A percentile compares a stretch with the other conserved stretches of the same genome.
Evolutionary conservation across 2,888 invertebrate species (phyloP).

Genomic region (Priocnemis perturbator): DNA sequence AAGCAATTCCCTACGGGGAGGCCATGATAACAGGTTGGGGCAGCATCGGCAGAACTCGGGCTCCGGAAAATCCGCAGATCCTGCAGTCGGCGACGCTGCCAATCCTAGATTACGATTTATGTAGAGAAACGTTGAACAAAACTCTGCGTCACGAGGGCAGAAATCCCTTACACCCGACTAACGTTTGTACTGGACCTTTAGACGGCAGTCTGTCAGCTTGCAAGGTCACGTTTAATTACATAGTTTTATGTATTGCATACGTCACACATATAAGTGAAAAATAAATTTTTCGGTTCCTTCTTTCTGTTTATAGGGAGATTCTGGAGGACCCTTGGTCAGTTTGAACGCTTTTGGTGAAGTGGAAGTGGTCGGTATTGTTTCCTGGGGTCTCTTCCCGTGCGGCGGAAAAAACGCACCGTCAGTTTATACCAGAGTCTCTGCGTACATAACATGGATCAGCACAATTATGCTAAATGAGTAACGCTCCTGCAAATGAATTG

Average conservation of each 20-base stretch:
- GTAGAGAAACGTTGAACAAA: constrained; percentile 49
- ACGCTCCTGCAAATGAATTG: not conserved
- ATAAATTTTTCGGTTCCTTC: too few relatives aligned
- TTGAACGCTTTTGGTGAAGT: constrained; percentile 57
- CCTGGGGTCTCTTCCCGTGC: constrained; percentile 73
- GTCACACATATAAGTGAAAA: too few relatives aligned
- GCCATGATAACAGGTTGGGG: constrained; percentile 60
- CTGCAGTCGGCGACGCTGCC: constrained; percentile 59
- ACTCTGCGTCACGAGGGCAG: constrained; percentile 44
- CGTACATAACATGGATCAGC: constrained; percentile 68
- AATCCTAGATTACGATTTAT: constrained; percentile 55
- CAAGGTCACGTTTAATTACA: constrained; percentile 53
- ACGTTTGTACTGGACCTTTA: constrained; percentile 76
- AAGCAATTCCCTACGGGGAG: constrained; percentile 44
- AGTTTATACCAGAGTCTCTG: constrained; percentile 70
- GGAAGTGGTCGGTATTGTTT: constrained; percentile 71
- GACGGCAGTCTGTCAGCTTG: constrained; percentile 75
- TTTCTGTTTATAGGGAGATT: constrained; percentile 67
- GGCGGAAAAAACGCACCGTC: constrained; percentile 68
- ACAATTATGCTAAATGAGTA: constrained; percentile 48
- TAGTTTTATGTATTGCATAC: not conserved
- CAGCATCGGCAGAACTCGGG: constrained; percentile 51
- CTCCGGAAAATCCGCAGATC: constrained; percentile 45
- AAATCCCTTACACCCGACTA: constrained; percentile 66
- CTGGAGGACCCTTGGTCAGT: constrained; percentile 70